Evolutionary conservation across 92 coral and sea anemone genomes (phyloP), one percentile per base, ranked within the genome.

Genomic region (Umimayanthus kanabou): DNA sequence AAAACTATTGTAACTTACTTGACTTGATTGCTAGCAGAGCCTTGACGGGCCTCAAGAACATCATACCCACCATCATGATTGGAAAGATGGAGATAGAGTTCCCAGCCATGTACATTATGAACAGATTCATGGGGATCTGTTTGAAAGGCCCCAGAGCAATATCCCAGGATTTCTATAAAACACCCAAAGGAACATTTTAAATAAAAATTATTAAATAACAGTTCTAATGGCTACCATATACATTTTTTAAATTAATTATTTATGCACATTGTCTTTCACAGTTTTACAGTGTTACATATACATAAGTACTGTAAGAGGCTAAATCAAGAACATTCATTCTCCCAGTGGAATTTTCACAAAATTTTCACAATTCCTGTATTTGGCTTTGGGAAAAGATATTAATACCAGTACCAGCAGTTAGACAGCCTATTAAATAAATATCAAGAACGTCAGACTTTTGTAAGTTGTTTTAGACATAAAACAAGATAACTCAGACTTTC

Each of bases 41-140:
- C 85, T 97, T 97, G 82, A 97, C 99, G 7, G 99, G 99, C 45
- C 98, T 91, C 50, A 97, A 86, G 87, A 95, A 97, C 99, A 97
- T 97, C 99, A 97, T 97, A 0, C 99, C 99, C 8, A 97, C 99
- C 99, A 97, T 97, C 99, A 97, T 97, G 66, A 97, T 97, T 16
- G 99, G 99, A 70, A 97, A 97, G 45, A 97, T 91, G 0, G 99
- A 97, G 85, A 97, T 97, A 10, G 99, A 95, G 77, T 92, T 97
- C 16, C 99, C 99, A 37, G 99, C 99, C 99, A 97, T 97, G 94
- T 97, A 97, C 99, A 97, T 97, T 13, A 97, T 97, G 67, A 97
- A 97, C 66, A 97, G 91, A 73, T 96, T 97, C 99, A 97, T 97
- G 0, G 99, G 99, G 66, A 97, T 93, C 83, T 97, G 99, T 82